phyloP scores from a whole-genome alignment of 2,113 vertebrate genomes.

The Dicentrarchus labrax region DNA sequence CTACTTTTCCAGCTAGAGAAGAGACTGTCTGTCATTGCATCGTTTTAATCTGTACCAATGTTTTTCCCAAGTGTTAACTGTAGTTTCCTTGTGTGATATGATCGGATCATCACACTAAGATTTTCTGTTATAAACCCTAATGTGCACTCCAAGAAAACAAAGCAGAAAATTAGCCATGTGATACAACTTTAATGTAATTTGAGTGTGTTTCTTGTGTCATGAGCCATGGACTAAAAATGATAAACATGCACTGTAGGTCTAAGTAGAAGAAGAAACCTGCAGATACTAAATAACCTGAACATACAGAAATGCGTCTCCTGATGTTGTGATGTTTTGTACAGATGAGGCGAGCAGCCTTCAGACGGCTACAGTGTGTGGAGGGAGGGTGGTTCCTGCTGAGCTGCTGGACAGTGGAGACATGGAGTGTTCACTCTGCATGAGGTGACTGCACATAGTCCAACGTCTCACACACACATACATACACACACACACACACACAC shows the following conservation, averaged over 20 bases:
- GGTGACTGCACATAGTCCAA: constrained; percentile 78
- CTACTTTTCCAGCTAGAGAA: neutral
- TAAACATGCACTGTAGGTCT: neutral
- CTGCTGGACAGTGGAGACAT: constrained; percentile 90
- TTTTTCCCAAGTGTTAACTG: too few species aligned
- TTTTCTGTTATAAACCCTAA: neutral
- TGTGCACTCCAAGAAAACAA: neutral
- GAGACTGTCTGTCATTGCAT: neutral
- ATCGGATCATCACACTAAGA: neutral
- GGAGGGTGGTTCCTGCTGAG: constrained; percentile 78
- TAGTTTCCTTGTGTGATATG: neutral
- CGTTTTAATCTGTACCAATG: neutral
- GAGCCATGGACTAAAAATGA: neutral
- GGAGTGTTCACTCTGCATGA: constrained; percentile 96
- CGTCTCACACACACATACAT: neutral
- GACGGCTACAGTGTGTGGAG: constrained; percentile 1
- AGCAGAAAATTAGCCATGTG: neutral
- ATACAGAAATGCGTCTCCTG: neutral
- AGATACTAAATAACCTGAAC: neutral
- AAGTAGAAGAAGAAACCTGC: too few species aligned
- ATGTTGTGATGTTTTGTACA: constrained; percentile 52
- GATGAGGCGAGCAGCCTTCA: constrained; percentile 74
- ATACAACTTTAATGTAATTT: neutral
- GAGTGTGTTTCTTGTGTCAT: neutral
- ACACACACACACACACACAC: neutral